Evolutionary conservation across 2,113 vertebrate genomes (phyloP).

Genomic region (Lophotis ruficrista): DNA sequence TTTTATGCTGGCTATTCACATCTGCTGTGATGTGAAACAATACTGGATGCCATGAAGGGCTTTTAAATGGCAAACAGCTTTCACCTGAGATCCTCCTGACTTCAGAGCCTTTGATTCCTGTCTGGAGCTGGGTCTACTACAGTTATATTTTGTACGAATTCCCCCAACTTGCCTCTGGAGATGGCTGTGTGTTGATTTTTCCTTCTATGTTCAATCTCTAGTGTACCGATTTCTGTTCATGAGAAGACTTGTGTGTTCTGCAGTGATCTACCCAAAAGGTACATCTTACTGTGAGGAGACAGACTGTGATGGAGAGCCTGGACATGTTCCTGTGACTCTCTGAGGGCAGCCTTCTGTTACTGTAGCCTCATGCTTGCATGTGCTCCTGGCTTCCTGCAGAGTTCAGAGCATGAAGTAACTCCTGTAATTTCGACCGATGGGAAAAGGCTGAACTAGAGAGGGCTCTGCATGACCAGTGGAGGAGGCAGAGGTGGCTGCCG

Average conservation of each 20-base stretch:
- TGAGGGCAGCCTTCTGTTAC: neutral
- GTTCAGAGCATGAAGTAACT: neutral
- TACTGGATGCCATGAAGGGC: neutral
- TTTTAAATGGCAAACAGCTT: neutral
- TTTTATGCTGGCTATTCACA: neutral
- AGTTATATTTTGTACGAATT: neutral
- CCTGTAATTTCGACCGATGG: neutral
- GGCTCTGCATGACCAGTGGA: neutral
- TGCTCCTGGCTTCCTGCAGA: neutral
- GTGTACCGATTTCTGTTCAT: neutral
- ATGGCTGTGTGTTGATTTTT: neutral
- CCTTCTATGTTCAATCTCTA: neutral
- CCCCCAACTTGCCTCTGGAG: neutral
- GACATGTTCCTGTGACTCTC: neutral
- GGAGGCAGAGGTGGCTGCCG: constrained; percentile 3
- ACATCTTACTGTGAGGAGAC: neutral
- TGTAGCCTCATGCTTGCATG: neutral
- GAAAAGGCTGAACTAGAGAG: constrained; percentile 15
- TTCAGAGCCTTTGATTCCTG: neutral
- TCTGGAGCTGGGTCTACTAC: neutral
- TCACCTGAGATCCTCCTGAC: neutral
- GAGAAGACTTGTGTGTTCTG: neutral
- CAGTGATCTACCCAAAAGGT: neutral
- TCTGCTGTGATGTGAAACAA: neutral
- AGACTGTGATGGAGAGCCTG: neutral